Evolutionary conservation across 2,797 vertebrate species (phyloP).

Genomic region (Enteromius thamalakanensis): DNA sequence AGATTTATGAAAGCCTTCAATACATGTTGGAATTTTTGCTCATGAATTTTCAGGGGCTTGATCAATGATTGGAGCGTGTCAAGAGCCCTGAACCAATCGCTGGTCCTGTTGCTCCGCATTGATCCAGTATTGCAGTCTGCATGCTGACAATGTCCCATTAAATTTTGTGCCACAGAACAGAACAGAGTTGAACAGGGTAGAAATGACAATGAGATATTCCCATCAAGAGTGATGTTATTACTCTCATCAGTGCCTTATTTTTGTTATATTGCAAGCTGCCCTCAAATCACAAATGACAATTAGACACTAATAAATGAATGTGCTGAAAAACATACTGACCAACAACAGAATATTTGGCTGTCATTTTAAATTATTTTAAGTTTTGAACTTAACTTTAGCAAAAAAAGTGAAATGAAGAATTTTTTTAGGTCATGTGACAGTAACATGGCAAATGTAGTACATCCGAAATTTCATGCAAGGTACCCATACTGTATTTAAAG

Average conservation of each 20-base stretch:
- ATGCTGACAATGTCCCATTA: slow-evolving; percentile 18
- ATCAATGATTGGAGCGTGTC: slow-evolving; percentile 39
- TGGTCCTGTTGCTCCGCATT: slow-evolving; percentile 8
- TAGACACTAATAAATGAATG: slow-evolving; percentile 1
- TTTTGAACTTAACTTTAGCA: neutral
- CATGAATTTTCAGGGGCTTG: slow-evolving; percentile 39
- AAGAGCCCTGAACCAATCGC: slow-evolving; percentile 8
- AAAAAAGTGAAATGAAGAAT: neutral
- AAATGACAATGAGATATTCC: neutral
- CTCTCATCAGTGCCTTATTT: neutral
- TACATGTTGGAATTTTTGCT: slow-evolving; percentile 31
- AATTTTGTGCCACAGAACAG: neutral
- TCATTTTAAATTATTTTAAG: neutral
- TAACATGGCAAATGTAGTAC: too few species aligned
- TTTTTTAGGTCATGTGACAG: too few species aligned
- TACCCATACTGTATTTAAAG: too few species aligned
- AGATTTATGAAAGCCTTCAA: slow-evolving; percentile 48
- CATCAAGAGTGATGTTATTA: neutral
- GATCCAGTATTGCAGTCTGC: slow-evolving; percentile 19
- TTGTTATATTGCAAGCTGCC: neutral
- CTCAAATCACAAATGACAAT: neutral
- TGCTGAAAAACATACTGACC: neutral
- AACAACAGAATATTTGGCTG: neutral
- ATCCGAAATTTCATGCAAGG: too few species aligned
- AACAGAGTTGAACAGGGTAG: neutral